A percentile compares a stretch with the other conserved stretches of the same genome.
Conservation (phyloP, 2,888 invertebrate genomes). For the Chymomyza procnemis region DNA sequence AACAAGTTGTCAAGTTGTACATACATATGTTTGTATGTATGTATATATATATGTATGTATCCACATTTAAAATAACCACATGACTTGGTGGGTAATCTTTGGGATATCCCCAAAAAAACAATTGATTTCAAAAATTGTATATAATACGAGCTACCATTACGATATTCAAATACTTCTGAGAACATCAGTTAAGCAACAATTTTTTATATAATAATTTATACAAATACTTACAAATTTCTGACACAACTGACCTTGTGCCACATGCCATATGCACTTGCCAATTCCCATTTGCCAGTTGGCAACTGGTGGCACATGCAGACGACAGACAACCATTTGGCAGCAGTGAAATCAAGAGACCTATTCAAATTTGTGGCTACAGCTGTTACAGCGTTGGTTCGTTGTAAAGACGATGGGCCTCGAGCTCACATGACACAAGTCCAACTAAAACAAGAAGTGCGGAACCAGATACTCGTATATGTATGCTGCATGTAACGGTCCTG, state of each 20-base stretch:
- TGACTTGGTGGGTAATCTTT: background rate
- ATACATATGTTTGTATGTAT: background rate
- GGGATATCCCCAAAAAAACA: background rate
- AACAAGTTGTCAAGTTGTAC: background rate
- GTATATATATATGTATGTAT: no score
- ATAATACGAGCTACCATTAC: no score
- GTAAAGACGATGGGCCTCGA: background rate
- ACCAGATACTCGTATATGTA: conserved; percentile 53
- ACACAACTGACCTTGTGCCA: conserved; percentile 66
- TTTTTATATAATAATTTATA: background rate
- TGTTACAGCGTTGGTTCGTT: background rate
- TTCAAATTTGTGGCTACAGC: conserved; percentile 55
- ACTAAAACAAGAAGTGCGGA: conserved; percentile 69
- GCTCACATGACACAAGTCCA: conserved; percentile 9
- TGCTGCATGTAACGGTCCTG: conserved; percentile 68
- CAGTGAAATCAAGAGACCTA: conserved; percentile 69
- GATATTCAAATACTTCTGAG: no score
- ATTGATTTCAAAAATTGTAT: no score
- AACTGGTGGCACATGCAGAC: conserved; percentile 40
- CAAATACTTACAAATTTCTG: conserved; percentile 19
- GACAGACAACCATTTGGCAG: conserved; percentile 31
- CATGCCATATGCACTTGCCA: conserved; percentile 37
- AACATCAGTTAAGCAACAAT: background rate
- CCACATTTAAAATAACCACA: background rate
- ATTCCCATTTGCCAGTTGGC: conserved; percentile 8